Percentiles rank a stretch among this genome's conserved stretches.
phyloP scores from a whole-genome alignment of 2,113 vertebrate genomes.

The Melanotaenia duboulayi region DNA sequence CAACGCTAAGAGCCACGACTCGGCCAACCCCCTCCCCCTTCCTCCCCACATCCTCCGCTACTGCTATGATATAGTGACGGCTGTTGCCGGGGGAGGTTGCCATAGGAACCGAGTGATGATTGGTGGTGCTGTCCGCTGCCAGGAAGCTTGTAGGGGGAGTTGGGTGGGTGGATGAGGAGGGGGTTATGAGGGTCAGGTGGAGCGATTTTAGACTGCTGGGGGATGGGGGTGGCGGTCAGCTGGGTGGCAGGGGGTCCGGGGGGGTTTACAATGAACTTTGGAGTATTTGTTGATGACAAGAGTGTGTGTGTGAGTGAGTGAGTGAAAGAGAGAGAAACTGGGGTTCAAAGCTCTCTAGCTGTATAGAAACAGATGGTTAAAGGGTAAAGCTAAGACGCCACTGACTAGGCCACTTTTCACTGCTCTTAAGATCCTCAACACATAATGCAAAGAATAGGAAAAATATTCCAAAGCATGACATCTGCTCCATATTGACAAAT shows the following conservation, averaged over 20 bases:
- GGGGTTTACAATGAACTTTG: constrained; percentile 70
- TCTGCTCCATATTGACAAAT: neutral
- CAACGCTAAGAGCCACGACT: constrained; percentile 88
- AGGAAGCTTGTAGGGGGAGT: constrained; percentile 86
- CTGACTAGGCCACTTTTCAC: constrained; percentile 36
- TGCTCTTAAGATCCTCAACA: constrained; percentile 30
- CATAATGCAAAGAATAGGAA: neutral
- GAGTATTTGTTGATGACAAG: constrained; percentile 61
- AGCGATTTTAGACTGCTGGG: constrained; percentile 60
- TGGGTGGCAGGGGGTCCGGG: constrained; percentile 57
- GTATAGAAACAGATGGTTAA: constrained; percentile 65
- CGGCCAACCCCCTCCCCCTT: constrained; percentile 87
- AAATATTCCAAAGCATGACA: neutral
- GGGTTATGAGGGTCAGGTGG: constrained; percentile 49
- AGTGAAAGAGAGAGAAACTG: neutral
- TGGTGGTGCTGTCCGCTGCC: constrained; percentile 88
- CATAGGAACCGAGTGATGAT: constrained; percentile 92
- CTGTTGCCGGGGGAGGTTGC: constrained; percentile 92
- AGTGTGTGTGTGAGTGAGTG: neutral
- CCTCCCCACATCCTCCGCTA: constrained; percentile 60
- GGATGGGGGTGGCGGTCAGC: constrained; percentile 62
- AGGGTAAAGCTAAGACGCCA: constrained; percentile 58
- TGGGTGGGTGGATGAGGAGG: constrained; percentile 80
- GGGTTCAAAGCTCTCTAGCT: constrained; percentile 31
- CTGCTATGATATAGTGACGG: constrained; percentile 92